Conservation (phyloP, 2,113 vertebrate genomes). For the Amazona vittata region DNA sequence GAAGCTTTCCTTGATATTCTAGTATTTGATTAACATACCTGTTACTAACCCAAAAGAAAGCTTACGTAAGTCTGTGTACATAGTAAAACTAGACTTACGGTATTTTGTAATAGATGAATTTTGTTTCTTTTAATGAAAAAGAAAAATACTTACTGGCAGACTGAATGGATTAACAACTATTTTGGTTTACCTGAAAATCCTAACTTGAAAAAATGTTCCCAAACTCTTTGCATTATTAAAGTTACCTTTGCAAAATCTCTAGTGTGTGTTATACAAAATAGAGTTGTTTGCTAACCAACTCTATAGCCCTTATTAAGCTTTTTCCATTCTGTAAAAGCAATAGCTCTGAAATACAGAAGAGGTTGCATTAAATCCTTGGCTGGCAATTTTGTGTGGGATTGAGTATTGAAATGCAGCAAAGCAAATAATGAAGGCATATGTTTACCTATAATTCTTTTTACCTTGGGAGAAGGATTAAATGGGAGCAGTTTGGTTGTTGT, state of each 20-base stretch:
- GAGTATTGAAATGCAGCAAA: conserved; percentile 89
- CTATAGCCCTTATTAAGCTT: conserved; percentile 71
- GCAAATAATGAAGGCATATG: conserved; percentile 92
- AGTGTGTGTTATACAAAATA: conserved; percentile 36
- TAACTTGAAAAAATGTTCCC: not conserved
- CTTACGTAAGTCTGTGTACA: not conserved
- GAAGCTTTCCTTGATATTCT: not conserved
- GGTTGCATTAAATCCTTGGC: conserved; percentile 82
- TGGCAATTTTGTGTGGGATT: conserved; percentile 81
- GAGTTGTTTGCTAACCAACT: conserved; percentile 63
- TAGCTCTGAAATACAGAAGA: conserved; percentile 78
- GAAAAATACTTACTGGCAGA: not conserved
- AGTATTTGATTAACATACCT: conserved; percentile 17
- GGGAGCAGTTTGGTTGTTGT: conserved; percentile 90
- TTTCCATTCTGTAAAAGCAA: conserved; percentile 71
- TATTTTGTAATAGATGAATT: not conserved
- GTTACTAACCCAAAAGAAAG: conserved; percentile 1
- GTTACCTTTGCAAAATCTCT: conserved; percentile 55
- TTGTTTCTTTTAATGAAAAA: conserved; percentile 1
- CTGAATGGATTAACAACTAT: not conserved
- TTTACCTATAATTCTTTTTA: conserved; percentile 92
- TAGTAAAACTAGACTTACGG: not conserved
- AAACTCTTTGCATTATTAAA: not conserved
- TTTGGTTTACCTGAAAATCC: not conserved
- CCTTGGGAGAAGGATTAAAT: conserved; percentile 91